Evolutionary conservation across 2,888 invertebrate species (phyloP).

Genomic region (Andrena marginata): DNA sequence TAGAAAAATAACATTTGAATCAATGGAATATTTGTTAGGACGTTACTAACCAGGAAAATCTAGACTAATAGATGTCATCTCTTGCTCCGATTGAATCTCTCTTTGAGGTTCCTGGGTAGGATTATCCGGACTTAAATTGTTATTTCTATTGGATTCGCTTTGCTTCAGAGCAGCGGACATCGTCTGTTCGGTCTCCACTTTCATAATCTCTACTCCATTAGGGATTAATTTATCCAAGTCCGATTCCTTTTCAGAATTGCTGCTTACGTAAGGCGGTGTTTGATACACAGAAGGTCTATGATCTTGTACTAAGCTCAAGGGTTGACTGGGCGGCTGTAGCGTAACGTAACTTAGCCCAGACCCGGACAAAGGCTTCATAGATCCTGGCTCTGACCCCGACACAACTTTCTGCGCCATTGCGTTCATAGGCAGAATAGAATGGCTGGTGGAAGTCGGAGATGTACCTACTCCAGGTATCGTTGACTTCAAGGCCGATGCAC

Average conservation of each 20-base stretch:
- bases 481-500: constrained; percentile 83
- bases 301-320: constrained; percentile 84
- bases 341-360: constrained; percentile 81
- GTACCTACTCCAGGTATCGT: constrained; percentile 83
- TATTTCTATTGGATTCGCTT: constrained; percentile 78
- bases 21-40: constrained; percentile 2
- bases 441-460: constrained; percentile 79
- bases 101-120: constrained; percentile 67
- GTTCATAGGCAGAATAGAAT: constrained; percentile 83
- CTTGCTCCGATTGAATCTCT: constrained; percentile 67
- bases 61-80: constrained; percentile 50
- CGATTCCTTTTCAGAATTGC: constrained; percentile 73
- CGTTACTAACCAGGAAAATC: constrained; percentile 73
- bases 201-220: constrained; percentile 78
- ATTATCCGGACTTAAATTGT: constrained; percentile 78
- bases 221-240: constrained; percentile 79
- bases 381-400: constrained; percentile 75
- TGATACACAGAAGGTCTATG: constrained; percentile 82
- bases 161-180: constrained; percentile 68
- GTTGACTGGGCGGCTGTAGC: constrained; percentile 81
- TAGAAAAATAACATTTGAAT: neutral
- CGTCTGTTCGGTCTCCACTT: constrained; percentile 72
- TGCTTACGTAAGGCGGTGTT: constrained; percentile 74
- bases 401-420: constrained; percentile 83
- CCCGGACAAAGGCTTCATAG: constrained; percentile 81